phyloP scores from a whole-genome alignment of 2,797 vertebrate species.

The Chromobotia macracanthus region DNA sequence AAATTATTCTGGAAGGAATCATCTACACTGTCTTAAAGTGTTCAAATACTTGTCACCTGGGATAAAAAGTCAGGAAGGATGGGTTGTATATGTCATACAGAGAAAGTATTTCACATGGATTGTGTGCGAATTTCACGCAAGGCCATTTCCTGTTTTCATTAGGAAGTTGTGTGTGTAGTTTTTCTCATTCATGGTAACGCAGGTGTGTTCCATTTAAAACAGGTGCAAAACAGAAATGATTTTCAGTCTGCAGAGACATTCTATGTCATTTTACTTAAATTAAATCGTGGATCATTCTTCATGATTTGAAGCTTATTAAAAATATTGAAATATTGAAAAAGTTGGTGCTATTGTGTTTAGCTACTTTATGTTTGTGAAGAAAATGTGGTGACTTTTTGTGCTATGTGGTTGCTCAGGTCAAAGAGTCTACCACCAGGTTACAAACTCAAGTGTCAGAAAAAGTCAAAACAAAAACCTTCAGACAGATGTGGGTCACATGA shows the following conservation, averaged over 20 bases:
- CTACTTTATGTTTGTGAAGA: too few species aligned
- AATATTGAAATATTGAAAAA: neutral
- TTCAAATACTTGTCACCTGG: slow-evolving; percentile 76
- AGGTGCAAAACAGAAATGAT: neutral
- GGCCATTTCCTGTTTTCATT: slow-evolving; percentile 27
- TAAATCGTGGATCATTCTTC: neutral
- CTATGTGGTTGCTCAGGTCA: too few species aligned
- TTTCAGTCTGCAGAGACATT: neutral
- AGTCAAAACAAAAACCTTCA: too few species aligned
- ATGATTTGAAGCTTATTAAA: slow-evolving; percentile 1
- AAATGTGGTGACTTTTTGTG: too few species aligned
- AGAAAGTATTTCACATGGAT: too few species aligned
- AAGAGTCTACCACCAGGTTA: too few species aligned
- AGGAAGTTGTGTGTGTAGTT: neutral
- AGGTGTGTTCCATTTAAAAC: slow-evolving; percentile 8
- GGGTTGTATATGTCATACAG: slow-evolving; percentile 77
- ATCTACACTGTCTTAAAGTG: too few species aligned
- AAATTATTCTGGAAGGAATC: too few species aligned
- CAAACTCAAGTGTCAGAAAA: too few species aligned
- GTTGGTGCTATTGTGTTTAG: neutral
- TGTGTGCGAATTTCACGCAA: too few species aligned
- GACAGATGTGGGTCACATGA: too few species aligned
- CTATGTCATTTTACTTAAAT: slow-evolving; percentile 1
- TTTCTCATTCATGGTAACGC: slow-evolving; percentile 10
- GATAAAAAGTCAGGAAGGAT: slow-evolving; percentile 82